Evolutionary conservation across 2,797 vertebrate species (phyloP).

Genomic region (Carapus acus): DNA sequence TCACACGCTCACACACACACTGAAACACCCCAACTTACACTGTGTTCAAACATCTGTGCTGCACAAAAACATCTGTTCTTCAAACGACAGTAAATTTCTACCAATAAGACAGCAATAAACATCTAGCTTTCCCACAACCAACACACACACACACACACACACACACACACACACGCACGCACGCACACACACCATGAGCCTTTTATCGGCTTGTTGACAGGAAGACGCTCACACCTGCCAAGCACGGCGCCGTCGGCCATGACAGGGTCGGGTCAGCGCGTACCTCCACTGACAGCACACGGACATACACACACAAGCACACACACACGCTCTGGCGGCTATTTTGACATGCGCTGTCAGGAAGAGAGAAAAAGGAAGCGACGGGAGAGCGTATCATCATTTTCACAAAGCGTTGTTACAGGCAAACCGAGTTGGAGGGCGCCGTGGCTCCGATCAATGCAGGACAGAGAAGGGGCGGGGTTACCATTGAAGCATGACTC

Average conservation of each 20-base stretch:
- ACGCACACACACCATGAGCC: not conserved
- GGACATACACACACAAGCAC: not conserved
- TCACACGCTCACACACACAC: conserved; percentile 17
- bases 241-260: conserved; percentile 6
- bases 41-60: conserved; percentile 15
- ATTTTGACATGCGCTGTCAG: conserved; percentile 30
- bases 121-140: not conserved
- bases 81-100: conserved; percentile 1
- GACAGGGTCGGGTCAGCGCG: conserved; percentile 8
- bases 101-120: not conserved
- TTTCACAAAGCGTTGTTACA: too few relatives aligned
- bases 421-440: conserved; percentile 14
- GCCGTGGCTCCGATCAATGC: conserved; percentile 43
- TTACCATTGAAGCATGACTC: too few relatives aligned
- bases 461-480: too few relatives aligned
- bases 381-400: conserved; percentile 53
- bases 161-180: not conserved
- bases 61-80: not conserved
- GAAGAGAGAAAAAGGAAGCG: conserved; percentile 29
- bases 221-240: conserved; percentile 20
- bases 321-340: not conserved
- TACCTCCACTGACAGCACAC: conserved; percentile 12
- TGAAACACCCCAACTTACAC: not conserved
- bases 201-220: conserved; percentile 3
- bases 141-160: not conserved